Conservation (phyloP, 2,888 invertebrate genomes). For the Periphyllus acericola region DNA sequence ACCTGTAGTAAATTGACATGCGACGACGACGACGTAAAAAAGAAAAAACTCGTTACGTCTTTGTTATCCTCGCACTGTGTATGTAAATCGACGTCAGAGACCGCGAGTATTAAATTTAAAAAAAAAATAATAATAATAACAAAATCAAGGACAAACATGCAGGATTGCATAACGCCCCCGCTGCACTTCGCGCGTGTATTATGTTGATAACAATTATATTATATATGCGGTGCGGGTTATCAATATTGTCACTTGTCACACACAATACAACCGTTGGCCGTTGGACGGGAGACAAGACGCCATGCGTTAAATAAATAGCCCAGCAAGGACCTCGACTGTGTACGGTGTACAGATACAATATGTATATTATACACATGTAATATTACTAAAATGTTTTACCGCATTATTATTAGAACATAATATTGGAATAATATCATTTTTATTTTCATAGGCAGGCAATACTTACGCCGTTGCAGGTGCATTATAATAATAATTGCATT, state of each 20-base stretch:
- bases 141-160: slow-evolving; percentile 31
- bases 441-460: no score
- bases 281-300: neutral
- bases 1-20: slow-evolving; percentile 13
- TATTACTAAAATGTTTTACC: no score
- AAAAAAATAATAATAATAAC: slow-evolving; percentile 17
- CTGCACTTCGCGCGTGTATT: neutral
- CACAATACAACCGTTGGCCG: neutral
- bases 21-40: neutral
- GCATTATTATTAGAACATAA: no score
- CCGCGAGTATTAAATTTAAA: slow-evolving; percentile 10
- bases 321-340: neutral
- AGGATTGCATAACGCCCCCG: slow-evolving; percentile 28
- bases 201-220: slow-evolving; percentile 6
- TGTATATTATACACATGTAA: neutral
- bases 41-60: slow-evolving; percentile 34
- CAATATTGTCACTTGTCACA: neutral
- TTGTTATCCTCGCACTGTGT: slow-evolving; percentile 21
- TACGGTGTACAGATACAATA: no score
- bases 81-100: slow-evolving; percentile 15
- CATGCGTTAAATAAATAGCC: neutral
- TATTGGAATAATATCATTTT: no score
- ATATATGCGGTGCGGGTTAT: neutral
- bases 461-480: no score
- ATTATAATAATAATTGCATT: no score